Conservation (phyloP, 2,113 vertebrate species). For the Microcebus murinus region DNA sequence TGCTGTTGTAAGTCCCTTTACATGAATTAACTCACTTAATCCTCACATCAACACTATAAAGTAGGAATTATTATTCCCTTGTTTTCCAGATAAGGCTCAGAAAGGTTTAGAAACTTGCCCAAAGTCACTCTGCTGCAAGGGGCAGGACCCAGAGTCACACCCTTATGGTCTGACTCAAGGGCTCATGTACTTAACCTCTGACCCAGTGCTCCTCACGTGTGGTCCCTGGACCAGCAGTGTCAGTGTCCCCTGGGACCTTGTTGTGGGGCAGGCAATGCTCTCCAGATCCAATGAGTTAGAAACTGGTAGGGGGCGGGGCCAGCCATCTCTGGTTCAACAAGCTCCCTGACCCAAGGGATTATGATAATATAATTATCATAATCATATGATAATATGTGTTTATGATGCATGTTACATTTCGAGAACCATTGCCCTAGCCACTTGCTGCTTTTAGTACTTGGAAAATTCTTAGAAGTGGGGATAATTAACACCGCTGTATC, state of each 20-base stretch:
- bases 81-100: conserved; percentile 57
- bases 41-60: conserved; percentile 49
- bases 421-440: not conserved
- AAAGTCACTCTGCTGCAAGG: not conserved
- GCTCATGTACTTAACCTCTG: not conserved
- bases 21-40: conserved; percentile 54
- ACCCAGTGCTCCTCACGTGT: not conserved
- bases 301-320: no score
- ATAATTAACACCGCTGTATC: not conserved
- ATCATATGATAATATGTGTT: not conserved
- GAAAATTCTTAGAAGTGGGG: not conserved
- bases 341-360: not conserved
- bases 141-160: not conserved
- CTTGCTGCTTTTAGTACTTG: not conserved
- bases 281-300: not conserved
- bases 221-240: no score
- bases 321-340: not conserved
- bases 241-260: not conserved
- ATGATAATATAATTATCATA: not conserved
- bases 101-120: not conserved
- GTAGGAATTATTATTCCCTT: not conserved
- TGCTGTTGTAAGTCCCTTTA: conserved; percentile 54
- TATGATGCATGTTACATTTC: not conserved
- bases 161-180: not conserved
- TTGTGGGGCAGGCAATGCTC: not conserved